Evolutionary conservation across 2,113 vertebrate genomes (phyloP).

Genomic region (Scartelaos histophorus): DNA sequence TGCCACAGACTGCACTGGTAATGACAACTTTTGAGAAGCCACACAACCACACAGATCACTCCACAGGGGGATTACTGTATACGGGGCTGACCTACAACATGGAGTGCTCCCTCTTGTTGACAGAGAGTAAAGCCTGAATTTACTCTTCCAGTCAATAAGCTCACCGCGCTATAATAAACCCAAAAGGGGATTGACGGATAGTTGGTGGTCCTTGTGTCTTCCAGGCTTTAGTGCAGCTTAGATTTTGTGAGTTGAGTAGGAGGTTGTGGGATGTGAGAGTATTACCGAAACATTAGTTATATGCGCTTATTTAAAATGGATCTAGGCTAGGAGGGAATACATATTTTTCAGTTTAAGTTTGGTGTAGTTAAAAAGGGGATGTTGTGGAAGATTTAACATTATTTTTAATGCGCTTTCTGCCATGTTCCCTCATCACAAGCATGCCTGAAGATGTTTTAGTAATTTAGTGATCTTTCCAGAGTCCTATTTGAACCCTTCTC

Average conservation of each 20-base stretch:
- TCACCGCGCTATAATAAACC: slow-evolving; percentile 49
- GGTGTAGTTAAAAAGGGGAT: too few species aligned
- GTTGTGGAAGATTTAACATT: too few species aligned
- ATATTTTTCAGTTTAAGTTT: too few species aligned
- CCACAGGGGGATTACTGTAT: slow-evolving; percentile 65
- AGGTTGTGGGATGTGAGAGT: background rate
- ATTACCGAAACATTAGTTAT: slow-evolving; percentile 4
- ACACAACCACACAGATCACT: slow-evolving; percentile 61
- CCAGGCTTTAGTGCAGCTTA: slow-evolving; percentile 35
- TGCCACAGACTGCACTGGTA: slow-evolving; percentile 68
- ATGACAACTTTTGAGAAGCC: slow-evolving; percentile 69
- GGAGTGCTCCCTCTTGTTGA: slow-evolving; percentile 67
- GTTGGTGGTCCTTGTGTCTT: slow-evolving; percentile 53
- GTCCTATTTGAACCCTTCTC: too few species aligned
- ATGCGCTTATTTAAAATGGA: background rate
- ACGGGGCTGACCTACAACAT: slow-evolving; percentile 64
- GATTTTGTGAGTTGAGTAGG: slow-evolving; percentile 16
- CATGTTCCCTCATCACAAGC: too few species aligned
- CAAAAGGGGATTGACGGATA: slow-evolving; percentile 65
- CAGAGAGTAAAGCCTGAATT: slow-evolving; percentile 72
- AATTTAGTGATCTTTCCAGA: too few species aligned
- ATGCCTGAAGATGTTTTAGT: too few species aligned
- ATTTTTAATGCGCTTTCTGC: too few species aligned
- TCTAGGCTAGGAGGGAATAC: background rate
- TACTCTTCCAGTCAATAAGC: slow-evolving; percentile 71